Evolutionary conservation across 2,888 invertebrate genomes (phyloP), one percentile per base, ranked within the genome.

Genomic region (Antheraea yamamai): DNA sequence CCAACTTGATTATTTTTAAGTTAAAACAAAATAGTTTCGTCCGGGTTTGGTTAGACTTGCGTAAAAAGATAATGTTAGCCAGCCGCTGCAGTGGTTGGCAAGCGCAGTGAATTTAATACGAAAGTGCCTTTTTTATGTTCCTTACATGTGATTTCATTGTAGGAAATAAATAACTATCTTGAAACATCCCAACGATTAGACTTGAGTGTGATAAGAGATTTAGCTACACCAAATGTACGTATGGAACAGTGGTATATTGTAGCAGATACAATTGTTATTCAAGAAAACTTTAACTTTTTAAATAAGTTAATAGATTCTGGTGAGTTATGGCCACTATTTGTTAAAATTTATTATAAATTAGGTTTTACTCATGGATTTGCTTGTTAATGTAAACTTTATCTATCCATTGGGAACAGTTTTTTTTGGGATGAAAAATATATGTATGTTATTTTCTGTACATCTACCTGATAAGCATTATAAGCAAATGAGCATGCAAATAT

Each of bases 181-280:
- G 52, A n/a, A 18, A 35, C 75, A 39, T 75, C 73, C 20, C 39
- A 70, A 39, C 39, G 81, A 73, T 77, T 88, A 35, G 84, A 89
- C 82, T 77, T 89, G 75, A 78, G 80, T 52, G 77, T 81, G 10
- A 76, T 92, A 23, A 90, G 86, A 82, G 78, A 78, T 39, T 74
- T 88, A 64, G 84, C 87, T 2, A 76, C 79, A 18, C 61, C 79
- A 12, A 73, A 79, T 75, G 77, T 78, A n/a, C 78, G 82, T 73
- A 35, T 78, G 64, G 81, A 85, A 72, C 79, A 79, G 51, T 93
- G 90, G 91, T 91, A 87, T 78, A 87, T 94, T 77, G 87, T 92
- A 12, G 85, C 87, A 14, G 93, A 92, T 79, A 82, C 83, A 26
- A 84, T 83, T 79, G 86, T 91, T 6, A 79, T 92, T 55, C 79